A percentile compares a stretch with the other conserved stretches of the same genome.
Evolutionary conservation across 2,888 invertebrate species (phyloP).

Genomic region (Polyommatus iphigenia): DNA sequence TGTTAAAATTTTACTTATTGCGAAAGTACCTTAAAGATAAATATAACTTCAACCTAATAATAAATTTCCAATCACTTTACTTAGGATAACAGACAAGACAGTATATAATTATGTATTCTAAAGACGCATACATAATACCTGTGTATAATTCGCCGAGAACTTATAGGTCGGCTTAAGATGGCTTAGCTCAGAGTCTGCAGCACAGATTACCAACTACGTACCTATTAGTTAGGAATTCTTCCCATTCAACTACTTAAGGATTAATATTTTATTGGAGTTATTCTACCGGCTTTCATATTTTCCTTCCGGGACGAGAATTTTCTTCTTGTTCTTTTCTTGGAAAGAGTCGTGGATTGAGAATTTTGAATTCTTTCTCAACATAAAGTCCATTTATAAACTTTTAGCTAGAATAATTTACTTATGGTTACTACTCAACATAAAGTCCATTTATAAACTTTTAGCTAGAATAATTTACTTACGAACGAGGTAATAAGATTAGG

Average conservation of each 20-base stretch:
- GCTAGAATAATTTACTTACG: neutral
- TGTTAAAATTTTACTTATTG: no score
- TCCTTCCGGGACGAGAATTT: neutral
- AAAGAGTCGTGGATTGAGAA: neutral
- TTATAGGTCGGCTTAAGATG: slow-evolving; percentile 15
- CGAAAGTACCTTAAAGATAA: no score
- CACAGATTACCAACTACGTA: neutral
- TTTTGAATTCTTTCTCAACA: neutral
- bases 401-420: neutral
- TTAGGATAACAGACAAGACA: neutral
- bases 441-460: neutral
- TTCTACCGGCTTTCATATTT: neutral
- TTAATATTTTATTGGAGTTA: slow-evolving; percentile 20
- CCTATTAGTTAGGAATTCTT: slow-evolving; percentile 21
- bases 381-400: neutral
- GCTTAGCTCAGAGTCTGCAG: slow-evolving; percentile 1
- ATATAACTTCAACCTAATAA: no score
- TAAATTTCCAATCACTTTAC: neutral
- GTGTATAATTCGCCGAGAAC: neutral
- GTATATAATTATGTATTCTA: neutral
- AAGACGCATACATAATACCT: neutral
- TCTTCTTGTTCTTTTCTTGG: neutral
- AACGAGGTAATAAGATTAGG: no score
- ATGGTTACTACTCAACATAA: neutral
- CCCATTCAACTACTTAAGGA: slow-evolving; percentile 24